Evolutionary conservation across 2,797 vertebrate genomes (phyloP), one percentile per base, ranked within the genome.

Genomic region (Enteromius radiatus): DNA sequence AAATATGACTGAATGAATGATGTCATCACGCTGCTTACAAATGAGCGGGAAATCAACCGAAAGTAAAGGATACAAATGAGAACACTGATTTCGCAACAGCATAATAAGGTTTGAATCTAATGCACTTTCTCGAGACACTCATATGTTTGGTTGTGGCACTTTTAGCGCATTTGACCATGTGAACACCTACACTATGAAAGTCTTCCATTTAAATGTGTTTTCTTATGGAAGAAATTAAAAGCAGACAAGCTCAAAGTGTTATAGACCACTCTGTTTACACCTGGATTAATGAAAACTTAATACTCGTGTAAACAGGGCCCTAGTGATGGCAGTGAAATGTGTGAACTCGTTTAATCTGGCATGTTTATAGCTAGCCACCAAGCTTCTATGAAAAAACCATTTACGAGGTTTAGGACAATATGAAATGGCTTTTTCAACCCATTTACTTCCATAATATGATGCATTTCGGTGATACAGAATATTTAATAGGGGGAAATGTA

Each of bases 351-450:
- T n/a, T n/a, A 54, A 54, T 8, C 21, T 54, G 52, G 52, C 52
- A 54, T 54, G 52, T 54, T 54, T 54, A 54, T n/a, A 54, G 52
- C 52, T 56, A 23, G 54, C 54, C 54, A 59, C 54, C 54, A 59
- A 59, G 54, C n/a, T 4, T 56, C 54, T 59, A 23, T 14, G 36
- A 41, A 41, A 41, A n/a, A 56, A 59, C 12, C 26, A n/a, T 23
- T 59, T 59, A 59, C n/a, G 23, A 59, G n/a, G n/a, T 59, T 59
- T 12, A 59, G 54, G n/a, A 59, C n/a, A 59, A 59, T 59, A 59
- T 59, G 54, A 59, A 59, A 26, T 59, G 54, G 10, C n/a, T 28
- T 61, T 59, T 28, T 61, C 23, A 61, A 6, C 56, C 12, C 12
- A 61, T 61, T 61, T 61, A 61, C 23, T 61, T 59, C 56, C 23